Base-by-base conservation (phyloP, 2,113 vertebrate species). In the Daboia siamensis region DNA sequence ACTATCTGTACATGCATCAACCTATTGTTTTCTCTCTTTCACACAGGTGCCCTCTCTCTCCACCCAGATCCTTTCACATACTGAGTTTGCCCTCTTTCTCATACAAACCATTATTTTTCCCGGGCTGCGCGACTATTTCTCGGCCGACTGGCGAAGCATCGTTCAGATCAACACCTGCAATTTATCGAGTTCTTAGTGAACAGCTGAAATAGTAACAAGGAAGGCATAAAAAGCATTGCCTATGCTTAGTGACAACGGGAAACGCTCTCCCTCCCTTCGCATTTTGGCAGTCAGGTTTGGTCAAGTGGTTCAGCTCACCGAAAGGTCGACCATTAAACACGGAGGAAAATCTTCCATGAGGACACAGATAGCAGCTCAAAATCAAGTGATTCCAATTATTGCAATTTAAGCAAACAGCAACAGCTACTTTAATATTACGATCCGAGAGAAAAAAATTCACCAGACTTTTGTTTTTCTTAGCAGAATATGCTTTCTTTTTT, bases 51-150 rank as follows among this genome's bases (percentile, higher is more conserved):
- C 11, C 64, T 54, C 12, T 54, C 56, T 21, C 56, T 21, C 56
- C 48, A 51, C 20, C 56, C 33, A 80, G 33, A 39, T 8, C n/a
- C 4, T 33, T 33, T 33, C 6, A 1, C 8, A 39, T 8, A 64
- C 12, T 4, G 13, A 24, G 24, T 24, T 52, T 2, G 1, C 2
- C 26, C 88, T 55, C 44, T 9, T 26, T 55, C 12, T 95, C 92
- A 94, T 55, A 98, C 98, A 90, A 52, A 99, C 99, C 99, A 95
- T 98, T 98, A 91, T 21, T 97, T 95, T 98, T 99, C 94, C 98
- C 98, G 90, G 96, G 55, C 52, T 94, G 94, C 80, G 96, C 88
- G 29, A 92, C 91, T 86, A 97, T 87, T 51, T 97, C 97, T 94
- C 96, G 96, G 94, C 97, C 95, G 95, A 95, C 21, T 0, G 97